Conservation (phyloP, 2,888 invertebrate genomes). For the Xanthia icteritia region DNA sequence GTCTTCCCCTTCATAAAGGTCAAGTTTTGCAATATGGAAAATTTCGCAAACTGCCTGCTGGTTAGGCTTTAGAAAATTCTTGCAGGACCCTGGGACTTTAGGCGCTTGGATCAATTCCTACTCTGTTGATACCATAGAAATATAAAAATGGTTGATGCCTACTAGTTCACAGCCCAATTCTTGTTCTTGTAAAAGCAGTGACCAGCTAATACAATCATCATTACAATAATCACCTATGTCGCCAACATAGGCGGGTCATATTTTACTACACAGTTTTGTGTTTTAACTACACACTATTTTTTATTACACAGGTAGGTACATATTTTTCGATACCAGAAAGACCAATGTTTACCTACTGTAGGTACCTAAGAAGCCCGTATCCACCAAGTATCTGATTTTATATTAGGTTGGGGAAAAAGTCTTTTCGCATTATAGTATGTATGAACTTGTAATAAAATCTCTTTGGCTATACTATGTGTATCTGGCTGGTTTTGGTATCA, state of each 20-base stretch:
- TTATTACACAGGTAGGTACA: too few species aligned
- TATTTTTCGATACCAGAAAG: neutral
- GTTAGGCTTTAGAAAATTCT: neutral
- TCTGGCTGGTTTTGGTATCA: too few species aligned
- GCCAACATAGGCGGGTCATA: too few species aligned
- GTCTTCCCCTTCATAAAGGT: conserved; percentile 28
- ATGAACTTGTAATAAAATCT: too few species aligned
- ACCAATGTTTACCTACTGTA: neutral
- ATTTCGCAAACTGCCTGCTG: conserved; percentile 15
- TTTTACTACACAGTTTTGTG: too few species aligned
- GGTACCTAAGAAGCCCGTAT: neutral
- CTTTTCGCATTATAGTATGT: too few species aligned
- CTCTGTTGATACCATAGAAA: neutral
- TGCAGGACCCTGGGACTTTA: neutral
- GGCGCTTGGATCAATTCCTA: neutral
- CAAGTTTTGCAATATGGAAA: conserved; percentile 11
- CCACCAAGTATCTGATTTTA: neutral
- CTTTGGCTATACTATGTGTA: too few species aligned
- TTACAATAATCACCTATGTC: neutral
- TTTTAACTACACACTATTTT: too few species aligned
- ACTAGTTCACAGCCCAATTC: neutral
- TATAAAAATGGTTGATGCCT: too few species aligned
- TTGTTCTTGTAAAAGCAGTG: neutral
- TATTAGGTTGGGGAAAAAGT: too few species aligned
- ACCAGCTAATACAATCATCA: neutral